Evolutionary conservation across 2,888 invertebrate species (phyloP).

Genomic region (Cryptocephalus primarius): DNA sequence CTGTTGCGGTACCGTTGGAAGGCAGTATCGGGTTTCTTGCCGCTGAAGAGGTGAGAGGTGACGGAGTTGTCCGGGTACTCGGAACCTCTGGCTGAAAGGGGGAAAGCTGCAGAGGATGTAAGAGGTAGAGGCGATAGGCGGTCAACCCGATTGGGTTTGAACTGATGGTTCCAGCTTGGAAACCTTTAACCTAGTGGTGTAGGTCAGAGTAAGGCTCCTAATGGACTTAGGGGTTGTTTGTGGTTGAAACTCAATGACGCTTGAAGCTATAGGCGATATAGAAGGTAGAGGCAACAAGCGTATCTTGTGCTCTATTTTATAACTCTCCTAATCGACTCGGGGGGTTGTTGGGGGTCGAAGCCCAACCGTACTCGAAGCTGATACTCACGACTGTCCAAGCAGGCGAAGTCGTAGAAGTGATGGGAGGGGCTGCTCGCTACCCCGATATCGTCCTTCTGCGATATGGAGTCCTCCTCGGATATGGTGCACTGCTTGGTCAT

Average conservation of each 20-base stretch:
- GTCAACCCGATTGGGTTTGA: too few relatives aligned
- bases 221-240: too few relatives aligned
- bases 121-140: not conserved
- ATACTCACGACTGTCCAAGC: constrained; percentile 79
- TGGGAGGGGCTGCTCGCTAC: constrained; percentile 76
- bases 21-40: constrained; percentile 72
- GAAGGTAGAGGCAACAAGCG: too few relatives aligned
- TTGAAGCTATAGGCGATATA: too few relatives aligned
- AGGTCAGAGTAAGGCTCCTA: too few relatives aligned
- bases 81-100: constrained; percentile 66
- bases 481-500: constrained; percentile 79
- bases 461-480: constrained; percentile 83
- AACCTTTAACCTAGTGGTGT: too few relatives aligned
- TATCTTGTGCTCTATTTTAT: too few relatives aligned
- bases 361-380: not conserved
- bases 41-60: constrained; percentile 74
- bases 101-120: not conserved
- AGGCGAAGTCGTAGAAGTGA: constrained; percentile 81
- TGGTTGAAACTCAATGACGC: too few relatives aligned
- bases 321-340: too few relatives aligned
- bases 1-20: constrained; percentile 82
- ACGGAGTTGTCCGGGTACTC: constrained; percentile 83
- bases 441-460: constrained; percentile 79
- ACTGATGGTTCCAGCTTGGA: too few relatives aligned
- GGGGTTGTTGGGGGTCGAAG: too few relatives aligned